A percentile compares a stretch with the other conserved stretches of the same genome.
Conservation (phyloP, 2,797 vertebrate species). For the Crax fasciolata region DNA sequence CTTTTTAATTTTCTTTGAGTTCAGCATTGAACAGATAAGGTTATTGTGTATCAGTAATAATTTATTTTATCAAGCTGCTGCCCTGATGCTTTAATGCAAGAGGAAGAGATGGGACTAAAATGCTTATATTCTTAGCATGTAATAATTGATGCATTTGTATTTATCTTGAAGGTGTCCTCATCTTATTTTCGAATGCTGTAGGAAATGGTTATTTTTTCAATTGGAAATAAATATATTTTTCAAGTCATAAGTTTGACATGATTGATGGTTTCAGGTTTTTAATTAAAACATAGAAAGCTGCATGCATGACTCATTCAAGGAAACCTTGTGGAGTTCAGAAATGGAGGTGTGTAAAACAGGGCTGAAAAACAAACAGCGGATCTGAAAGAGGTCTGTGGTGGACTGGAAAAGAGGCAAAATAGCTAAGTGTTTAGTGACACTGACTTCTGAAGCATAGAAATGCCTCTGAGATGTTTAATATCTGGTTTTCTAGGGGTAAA, state of each 20-base stretch:
- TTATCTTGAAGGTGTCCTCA: not conserved
- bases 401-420: not conserved
- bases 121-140: not conserved
- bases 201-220: not conserved
- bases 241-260: constrained; percentile 1
- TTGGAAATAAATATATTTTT: constrained; percentile 31
- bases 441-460: not conserved
- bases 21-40: not conserved
- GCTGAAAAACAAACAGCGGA: constrained; percentile 4
- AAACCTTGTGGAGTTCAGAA: constrained; percentile 43
- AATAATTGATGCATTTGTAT: constrained; percentile 18
- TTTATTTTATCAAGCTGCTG: constrained; percentile 33
- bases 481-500: not conserved
- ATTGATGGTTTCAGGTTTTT: constrained; percentile 42
- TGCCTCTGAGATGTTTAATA: not conserved
- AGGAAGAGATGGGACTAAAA: not conserved
- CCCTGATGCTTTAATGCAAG: not conserved
- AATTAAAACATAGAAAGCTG: constrained; percentile 67
- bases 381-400: not conserved
- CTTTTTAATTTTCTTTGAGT: not conserved
- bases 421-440: not conserved
- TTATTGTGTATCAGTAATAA: constrained; percentile 31
- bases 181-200: constrained; percentile 20
- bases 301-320: constrained; percentile 30
- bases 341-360: not conserved